Percentiles rank a stretch among this genome's conserved stretches.
These are phyloP conservation scores for Drosophila rellima DNA, from an alignment of 2,888 invertebrate genomes.

Conservation along the genomic window DNA sequence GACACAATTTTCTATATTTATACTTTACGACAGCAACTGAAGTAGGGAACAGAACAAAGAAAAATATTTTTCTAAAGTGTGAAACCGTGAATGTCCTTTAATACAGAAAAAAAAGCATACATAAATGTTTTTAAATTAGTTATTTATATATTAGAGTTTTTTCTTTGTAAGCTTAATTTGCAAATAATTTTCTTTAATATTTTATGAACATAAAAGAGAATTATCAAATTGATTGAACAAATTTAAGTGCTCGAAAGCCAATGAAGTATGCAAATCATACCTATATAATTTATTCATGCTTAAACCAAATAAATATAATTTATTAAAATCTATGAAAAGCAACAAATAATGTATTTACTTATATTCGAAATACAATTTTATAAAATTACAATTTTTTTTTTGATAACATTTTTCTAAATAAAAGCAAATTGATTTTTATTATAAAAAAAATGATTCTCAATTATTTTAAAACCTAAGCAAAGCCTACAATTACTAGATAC, in stretches of 20 bases:
- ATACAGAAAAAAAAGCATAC: too few species aligned
- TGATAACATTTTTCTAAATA: neutral
- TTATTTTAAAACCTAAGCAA: neutral
- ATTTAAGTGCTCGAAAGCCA: neutral
- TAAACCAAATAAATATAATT: neutral
- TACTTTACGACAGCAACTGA: constrained; percentile 58
- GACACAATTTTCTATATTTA: constrained; percentile 79
- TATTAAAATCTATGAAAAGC: neutral
- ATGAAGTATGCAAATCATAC: neutral
- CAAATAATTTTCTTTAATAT: neutral
- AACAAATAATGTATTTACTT: neutral
- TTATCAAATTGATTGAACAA: neutral
- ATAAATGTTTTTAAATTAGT: neutral
- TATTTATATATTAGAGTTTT: neutral
- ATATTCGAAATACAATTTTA: too few species aligned
- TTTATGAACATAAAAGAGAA: neutral
- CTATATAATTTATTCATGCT: neutral
- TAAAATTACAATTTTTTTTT: neutral
- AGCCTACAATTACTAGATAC: too few species aligned
- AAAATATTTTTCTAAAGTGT: neutral
- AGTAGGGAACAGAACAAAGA: constrained; percentile 6
- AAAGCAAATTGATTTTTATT: neutral
- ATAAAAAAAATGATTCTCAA: neutral
- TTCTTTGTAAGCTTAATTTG: neutral
- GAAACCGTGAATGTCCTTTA: constrained; percentile 7